Evolutionary conservation across 2,888 invertebrate species (phyloP), one percentile per base, ranked within the genome.

Genomic region (Drosophila mimetica): DNA sequence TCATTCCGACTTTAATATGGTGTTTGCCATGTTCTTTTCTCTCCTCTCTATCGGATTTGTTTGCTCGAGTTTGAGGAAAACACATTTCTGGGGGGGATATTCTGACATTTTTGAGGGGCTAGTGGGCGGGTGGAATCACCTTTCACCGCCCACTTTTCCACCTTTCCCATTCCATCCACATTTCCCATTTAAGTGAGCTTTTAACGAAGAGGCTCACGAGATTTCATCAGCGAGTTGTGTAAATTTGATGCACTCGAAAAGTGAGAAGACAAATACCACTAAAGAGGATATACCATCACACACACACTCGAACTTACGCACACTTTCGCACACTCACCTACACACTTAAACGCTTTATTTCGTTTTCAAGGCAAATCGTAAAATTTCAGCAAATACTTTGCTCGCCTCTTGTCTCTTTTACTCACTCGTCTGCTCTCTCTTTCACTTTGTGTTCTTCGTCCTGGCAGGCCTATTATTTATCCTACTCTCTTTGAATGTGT

Each of bases 291-390:
- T 42, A 28, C 41, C 20, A 39, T 14, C 48, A 41, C 18, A 32
- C 37, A 34, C 28, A 39, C 28, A 64, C 32, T 36, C 42, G 5
- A n/a, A 22, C 13, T 34, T 16, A 52, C 54, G n/a, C 25, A 57
- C 20, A 60, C 42, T 46, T 22, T 46, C 37, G 53, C 41, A 46
- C 57, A 46, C 57, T 34, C 44, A 39, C 59, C 46, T 65, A 16
- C n/a, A 54, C 47, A 64, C 71, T 48, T 69, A 55, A 59, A 75
- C 71, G 70, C 70, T 74, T 85, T 88, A 88, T 86, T 74, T 75
- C 76, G 70, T 67, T 83, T 88, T 79, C 86, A 88, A 88, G 88
- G 86, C 79, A 74, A 63, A 71, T 71, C 70, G 71, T 86, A 71
- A 83, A 86, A 75, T 74, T 44, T 67, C 67, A 57, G 72, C 54